Conservation (phyloP, 2,888 invertebrate species). For the Eurois occulta region DNA sequence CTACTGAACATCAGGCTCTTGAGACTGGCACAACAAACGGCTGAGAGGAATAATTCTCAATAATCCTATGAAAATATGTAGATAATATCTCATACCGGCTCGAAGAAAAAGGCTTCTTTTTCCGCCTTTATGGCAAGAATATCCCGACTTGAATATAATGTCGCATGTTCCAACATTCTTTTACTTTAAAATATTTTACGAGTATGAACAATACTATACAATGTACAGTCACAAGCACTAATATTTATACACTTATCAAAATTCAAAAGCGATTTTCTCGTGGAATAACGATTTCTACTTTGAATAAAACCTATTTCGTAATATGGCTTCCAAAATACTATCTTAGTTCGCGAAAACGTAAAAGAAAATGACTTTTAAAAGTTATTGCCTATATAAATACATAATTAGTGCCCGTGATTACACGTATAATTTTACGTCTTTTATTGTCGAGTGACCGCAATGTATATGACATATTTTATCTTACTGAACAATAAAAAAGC, state of each 20-base stretch:
- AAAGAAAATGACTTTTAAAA: not conserved
- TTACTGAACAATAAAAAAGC: not conserved
- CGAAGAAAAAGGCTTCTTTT: constrained; percentile 2
- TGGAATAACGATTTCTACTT: not conserved
- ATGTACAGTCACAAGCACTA: not conserved
- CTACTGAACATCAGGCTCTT: not conserved
- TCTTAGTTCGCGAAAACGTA: not conserved
- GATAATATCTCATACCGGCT: constrained; percentile 7
- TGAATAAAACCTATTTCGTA: not conserved
- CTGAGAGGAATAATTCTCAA: constrained; percentile 6
- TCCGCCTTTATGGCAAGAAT: constrained; percentile 3
- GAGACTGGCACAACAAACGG: constrained; percentile 12
- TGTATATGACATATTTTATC: not conserved
- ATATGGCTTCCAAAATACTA: not conserved
- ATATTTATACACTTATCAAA: not conserved
- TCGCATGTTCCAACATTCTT: not conserved
- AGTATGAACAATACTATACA: not conserved
- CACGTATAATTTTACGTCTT: not conserved
- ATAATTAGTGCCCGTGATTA: not conserved
- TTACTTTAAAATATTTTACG: not conserved
- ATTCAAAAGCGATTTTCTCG: not conserved
- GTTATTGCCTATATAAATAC: not conserved
- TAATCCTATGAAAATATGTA: constrained; percentile 34
- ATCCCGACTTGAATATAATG: not conserved
- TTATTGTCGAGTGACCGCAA: not conserved